Conservation (phyloP, 2,113 vertebrate species). For the Meleagris gallopavo region DNA sequence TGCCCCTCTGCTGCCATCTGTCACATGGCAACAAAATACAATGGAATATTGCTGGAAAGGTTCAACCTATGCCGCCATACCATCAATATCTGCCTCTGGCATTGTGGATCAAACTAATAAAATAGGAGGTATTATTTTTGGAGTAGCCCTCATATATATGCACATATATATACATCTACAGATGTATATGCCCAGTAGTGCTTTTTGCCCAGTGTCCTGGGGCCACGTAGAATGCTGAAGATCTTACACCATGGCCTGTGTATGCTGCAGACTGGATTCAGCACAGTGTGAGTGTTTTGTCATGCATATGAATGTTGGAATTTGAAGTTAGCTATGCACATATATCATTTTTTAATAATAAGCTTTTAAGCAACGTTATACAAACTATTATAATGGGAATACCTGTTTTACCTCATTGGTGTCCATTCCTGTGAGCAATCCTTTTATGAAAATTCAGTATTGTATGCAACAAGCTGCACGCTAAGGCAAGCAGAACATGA, state of each 20-base stretch:
- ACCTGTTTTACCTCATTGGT: constrained; percentile 18
- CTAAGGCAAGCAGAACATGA: constrained; percentile 38
- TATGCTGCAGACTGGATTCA: not conserved
- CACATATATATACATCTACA: not conserved
- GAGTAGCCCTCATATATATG: no score
- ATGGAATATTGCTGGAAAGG: no score
- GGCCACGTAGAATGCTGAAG: not conserved
- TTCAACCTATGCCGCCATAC: no score
- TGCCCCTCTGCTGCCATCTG: no score
- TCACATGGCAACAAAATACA: no score
- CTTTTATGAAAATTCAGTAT: constrained; percentile 36
- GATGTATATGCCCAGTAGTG: not conserved
- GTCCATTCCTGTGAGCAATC: constrained; percentile 1
- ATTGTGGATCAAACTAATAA: no score
- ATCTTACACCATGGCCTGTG: not conserved
- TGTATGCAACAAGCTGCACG: not conserved
- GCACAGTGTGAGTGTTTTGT: not conserved
- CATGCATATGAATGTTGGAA: not conserved
- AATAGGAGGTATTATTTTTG: no score
- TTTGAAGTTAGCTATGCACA: not conserved
- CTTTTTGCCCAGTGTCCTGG: not conserved
- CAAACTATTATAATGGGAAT: constrained; percentile 33
- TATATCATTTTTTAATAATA: not conserved
- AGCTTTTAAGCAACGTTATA: not conserved
- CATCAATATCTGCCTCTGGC: no score